Base-by-base conservation (phyloP, 1,140 invertebrate species). In the Xylocopa sonorina region DNA sequence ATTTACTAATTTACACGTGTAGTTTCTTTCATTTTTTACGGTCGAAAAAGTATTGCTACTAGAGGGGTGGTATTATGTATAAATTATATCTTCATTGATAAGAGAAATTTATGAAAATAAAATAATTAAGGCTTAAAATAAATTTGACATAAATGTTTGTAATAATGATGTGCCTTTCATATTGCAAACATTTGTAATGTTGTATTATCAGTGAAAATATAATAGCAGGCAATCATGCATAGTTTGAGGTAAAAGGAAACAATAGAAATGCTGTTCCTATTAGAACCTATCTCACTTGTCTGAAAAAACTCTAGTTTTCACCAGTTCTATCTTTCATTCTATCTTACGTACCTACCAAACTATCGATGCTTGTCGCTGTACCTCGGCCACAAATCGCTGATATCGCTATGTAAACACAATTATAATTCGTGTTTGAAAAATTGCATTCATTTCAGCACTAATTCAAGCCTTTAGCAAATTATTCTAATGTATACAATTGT, bases 351-450 rank as follows among this genome's bases (percentile, higher is more conserved):
- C 87, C 87, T 90, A 89, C 83, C 86, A 91, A 91, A 87, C 90
- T 92, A 87, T 92, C 87, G 88, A 90, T 92, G 92, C 91, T 93
- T 93, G 91, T 91, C 92, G 90, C 90, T 93, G 89, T 92, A 92
- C 87, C 88, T 93, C 91, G 91, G 90, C 90, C 88, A 92, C 86
- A 88, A 88, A 92, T 87, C 88, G 90, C 89, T 90, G 88, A 90
- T 89, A 89, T 85, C 91, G 88, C 88, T 89, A 88, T 90, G 89
- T 89, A 88, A 88, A 92, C 85, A 89, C 85, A 77, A 90, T 88
- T 84, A 77, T 80, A 83, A 89, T 77, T 88, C 85, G 89, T 89
- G 78, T 88, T 82, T 89, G 78, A 87, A 83, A n/a, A 90, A 85
- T 89, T 89, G 85, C 88, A 89, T 88, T 86, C 63, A 85, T 92